phyloP scores from a whole-genome alignment of 2,797 vertebrate species.

The Tadarida brasiliensis region DNA sequence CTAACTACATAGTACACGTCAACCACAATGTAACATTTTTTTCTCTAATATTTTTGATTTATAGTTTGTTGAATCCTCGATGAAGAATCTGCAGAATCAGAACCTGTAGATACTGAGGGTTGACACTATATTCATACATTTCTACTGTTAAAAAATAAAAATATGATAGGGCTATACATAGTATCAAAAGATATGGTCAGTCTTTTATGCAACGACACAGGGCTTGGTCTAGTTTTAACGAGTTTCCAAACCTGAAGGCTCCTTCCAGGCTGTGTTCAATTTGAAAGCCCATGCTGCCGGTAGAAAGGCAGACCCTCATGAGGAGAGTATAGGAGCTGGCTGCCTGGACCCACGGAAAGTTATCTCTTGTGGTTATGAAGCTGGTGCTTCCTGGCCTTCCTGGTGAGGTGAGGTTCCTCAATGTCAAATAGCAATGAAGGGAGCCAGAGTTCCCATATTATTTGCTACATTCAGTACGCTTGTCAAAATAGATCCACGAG shows the following conservation, averaged over 20 bases:
- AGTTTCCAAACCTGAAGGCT: background rate
- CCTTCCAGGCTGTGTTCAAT: background rate
- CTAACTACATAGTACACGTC: background rate
- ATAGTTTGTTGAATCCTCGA: background rate
- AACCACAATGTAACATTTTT: background rate
- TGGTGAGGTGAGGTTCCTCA: slow-evolving; percentile 44
- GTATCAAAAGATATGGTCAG: too few species aligned
- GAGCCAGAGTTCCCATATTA: slow-evolving; percentile 59
- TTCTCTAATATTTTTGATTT: background rate
- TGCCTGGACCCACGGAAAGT: slow-evolving; percentile 25
- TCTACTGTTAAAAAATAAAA: background rate
- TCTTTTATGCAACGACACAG: background rate
- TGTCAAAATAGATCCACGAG: slow-evolving; percentile 65
- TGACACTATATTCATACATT: background rate
- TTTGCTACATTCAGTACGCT: slow-evolving; percentile 37
- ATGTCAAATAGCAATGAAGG: slow-evolving; percentile 29
- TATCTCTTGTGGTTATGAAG: slow-evolving; percentile 34
- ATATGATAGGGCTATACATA: background rate
- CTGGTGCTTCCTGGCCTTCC: slow-evolving; percentile 52
- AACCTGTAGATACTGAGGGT: background rate
- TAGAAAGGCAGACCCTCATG: too few species aligned
- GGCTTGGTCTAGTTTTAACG: slow-evolving; percentile 25
- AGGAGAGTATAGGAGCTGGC: too few species aligned
- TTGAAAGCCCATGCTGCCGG: background rate
- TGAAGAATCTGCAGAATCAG: background rate